Evolutionary conservation across 1,140 invertebrate species (phyloP).

Genomic region (Xylocopa sonorina): DNA sequence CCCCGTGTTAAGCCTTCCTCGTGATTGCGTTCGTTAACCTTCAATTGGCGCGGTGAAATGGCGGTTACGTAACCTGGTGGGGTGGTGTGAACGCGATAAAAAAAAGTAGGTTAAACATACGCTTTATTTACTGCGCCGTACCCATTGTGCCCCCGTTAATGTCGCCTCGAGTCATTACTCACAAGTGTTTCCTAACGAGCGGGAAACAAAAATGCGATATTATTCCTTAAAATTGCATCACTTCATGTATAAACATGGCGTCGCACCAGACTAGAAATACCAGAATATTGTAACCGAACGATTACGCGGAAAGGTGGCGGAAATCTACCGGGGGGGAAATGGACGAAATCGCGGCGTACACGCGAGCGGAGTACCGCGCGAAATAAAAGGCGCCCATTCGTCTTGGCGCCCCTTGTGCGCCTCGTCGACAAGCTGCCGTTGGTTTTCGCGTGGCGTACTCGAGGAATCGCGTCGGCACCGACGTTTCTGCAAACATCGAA

Average conservation of each 20-base stretch:
- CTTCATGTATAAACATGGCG: too few relatives aligned
- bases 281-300: too few relatives aligned
- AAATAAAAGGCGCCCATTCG: background rate
- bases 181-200: too few relatives aligned
- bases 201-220: too few relatives aligned
- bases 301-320: too few relatives aligned
- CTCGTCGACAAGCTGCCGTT: conserved; percentile 26
- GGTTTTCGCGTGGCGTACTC: conserved; percentile 40
- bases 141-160: conserved; percentile 4
- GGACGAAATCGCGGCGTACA: conserved; percentile 37
- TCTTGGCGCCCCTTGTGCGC: conserved; percentile 14
- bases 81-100: conserved; percentile 30
- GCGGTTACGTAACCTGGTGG: conserved; percentile 19
- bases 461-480: conserved; percentile 52
- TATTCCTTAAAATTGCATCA: too few relatives aligned
- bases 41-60: conserved; percentile 31
- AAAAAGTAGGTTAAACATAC: conserved; percentile 34
- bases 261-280: too few relatives aligned
- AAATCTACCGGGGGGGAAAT: too few relatives aligned
- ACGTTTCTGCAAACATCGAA: conserved; percentile 66
- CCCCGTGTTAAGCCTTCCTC: background rate
- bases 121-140: conserved; percentile 15
- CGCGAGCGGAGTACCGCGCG: conserved; percentile 24
- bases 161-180: background rate
- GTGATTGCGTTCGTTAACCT: conserved; percentile 30